Base-by-base conservation (phyloP, 2,888 invertebrate species). In the Pegoplata infirma region DNA sequence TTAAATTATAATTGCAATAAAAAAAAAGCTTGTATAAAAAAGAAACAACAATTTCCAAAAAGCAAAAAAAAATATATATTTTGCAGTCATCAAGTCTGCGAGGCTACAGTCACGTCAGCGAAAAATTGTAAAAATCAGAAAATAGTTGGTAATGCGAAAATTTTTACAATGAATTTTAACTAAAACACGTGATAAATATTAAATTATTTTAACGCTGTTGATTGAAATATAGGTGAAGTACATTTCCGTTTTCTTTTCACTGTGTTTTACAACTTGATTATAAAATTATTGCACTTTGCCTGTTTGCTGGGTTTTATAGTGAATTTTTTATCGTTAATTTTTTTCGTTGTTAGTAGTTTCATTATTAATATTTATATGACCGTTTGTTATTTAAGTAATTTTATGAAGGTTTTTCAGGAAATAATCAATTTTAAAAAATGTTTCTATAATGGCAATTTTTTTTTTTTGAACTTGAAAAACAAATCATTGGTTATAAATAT, bases 71-170 rank as follows among this genome's bases (percentile, higher is more conserved):
- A 64, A 40, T 21, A 25, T 16, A n/a, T 28, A 59, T 28, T 84
- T 81, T 72, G 83, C 80, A 83, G 84, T 82, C 85, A 82, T 80
- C 71, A 81, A 82, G 86, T 85, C 84, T 86, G 78, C 73, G 28
- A 69, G 73, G 80, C 74, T 79, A 64, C 56, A 75, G 80, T 80
- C 80, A 78, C 80, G 78, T 74, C 74, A 79, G 74, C 74, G 21
- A 56, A 77, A 72, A 28, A 61, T 44, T 55, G 19, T 23, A 40
- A 49, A 67, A 36, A 47, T 44, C 7, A 44, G 46, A n/a, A 47
- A 40, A 55, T 55, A 55, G 23, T 23, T 72, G 10, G 40, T 36
- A 51, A 7, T 36, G 74, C 16, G 23, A 64, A 59, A 56, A 49
- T 21, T 16, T 44, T 36, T 46, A 63, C 40, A n/a, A 47, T 36